Base-by-base conservation (phyloP, 2,797 vertebrate genomes). In the Pipistrellus pygmaeus region DNA sequence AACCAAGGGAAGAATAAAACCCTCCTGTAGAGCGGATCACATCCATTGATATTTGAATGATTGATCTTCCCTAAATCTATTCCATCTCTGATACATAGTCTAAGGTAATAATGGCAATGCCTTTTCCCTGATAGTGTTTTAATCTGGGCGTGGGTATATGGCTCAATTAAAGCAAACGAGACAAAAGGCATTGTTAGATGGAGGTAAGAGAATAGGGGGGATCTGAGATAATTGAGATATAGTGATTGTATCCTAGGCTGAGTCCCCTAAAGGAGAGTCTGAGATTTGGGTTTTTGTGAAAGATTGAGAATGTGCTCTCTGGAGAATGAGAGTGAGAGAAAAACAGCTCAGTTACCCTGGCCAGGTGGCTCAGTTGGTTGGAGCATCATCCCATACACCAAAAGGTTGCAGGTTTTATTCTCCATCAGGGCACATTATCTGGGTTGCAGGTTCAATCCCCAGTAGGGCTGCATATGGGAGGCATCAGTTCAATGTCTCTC, bases 171-270 rank as follows among this genome's bases (percentile, higher is more conserved):
- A 76, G 35, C 2, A 88, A 78, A 48, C 73, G 20, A 81, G 2
- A n/a, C 18, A 69, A 41, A 4, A 44, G 12, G 18, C 9, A 6
- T 83, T 75, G 14, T 60, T 30, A 23, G 12, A 21, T 35, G 27
- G 7, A 9, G 1, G 5, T 62, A 21, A 25, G 38, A 3, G 8
- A 62, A 7, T 17, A 8, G 8, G 5, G 4, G 0, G 9, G 21
- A 69, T 78, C 44, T 20, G 9, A 27, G 27, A 66, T 53, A 32
- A 88, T 60, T 68, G 38, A 92, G 32, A 89, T 15, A 6, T 15
- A 15, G 6, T 62, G 7, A 68, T 23, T 17, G 4, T 38, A 35
- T 69, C 25, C 72, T 41, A 72, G 18, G 6, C 9, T 30, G 46
- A n/a, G 15, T 35, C 85, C n/a, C 25, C n/a, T 72, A 88, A 90